Conservation (phyloP, 1,140 invertebrate genomes). For the Saccostrea cuccullata region DNA sequence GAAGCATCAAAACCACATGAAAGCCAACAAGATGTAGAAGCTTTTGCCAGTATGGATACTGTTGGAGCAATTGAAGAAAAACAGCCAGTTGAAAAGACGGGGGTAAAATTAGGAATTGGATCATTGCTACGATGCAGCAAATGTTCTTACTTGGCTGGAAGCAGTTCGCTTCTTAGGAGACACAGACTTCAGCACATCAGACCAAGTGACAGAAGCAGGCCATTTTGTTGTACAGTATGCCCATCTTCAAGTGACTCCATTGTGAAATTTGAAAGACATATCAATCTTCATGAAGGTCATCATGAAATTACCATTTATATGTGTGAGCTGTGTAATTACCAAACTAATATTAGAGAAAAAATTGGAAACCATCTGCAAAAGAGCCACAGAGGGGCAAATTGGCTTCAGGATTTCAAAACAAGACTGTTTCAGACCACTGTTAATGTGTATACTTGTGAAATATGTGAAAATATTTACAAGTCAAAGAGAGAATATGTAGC, state of each 20-base stretch:
- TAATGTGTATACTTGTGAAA: constrained; percentile 18
- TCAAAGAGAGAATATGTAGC: not conserved
- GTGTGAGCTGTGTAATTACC: constrained; percentile 46
- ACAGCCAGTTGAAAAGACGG: not conserved
- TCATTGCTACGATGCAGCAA: constrained; percentile 25
- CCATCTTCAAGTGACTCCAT: constrained; percentile 38
- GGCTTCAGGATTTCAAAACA: not conserved
- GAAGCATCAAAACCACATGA: not conserved
- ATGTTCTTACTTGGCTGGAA: constrained; percentile 46
- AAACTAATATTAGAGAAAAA: constrained; percentile 45
- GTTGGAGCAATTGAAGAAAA: not conserved
- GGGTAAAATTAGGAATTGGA: not conserved
- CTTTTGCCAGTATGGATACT: not conserved
- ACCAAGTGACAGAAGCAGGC: constrained; percentile 16
- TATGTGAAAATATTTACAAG: constrained; percentile 19
- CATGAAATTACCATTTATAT: constrained; percentile 41
- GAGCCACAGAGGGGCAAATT: not conserved
- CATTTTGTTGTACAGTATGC: constrained; percentile 52
- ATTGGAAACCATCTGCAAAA: constrained; percentile 33
- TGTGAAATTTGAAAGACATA: constrained; percentile 47
- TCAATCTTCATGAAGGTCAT: constrained; percentile 52
- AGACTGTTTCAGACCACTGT: not conserved
- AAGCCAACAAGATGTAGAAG: not conserved
- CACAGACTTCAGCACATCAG: constrained; percentile 41
- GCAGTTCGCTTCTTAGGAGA: constrained; percentile 41